phyloP scores from a whole-genome alignment of 2,113 vertebrate genomes.

The Cercopithecus mona region DNA sequence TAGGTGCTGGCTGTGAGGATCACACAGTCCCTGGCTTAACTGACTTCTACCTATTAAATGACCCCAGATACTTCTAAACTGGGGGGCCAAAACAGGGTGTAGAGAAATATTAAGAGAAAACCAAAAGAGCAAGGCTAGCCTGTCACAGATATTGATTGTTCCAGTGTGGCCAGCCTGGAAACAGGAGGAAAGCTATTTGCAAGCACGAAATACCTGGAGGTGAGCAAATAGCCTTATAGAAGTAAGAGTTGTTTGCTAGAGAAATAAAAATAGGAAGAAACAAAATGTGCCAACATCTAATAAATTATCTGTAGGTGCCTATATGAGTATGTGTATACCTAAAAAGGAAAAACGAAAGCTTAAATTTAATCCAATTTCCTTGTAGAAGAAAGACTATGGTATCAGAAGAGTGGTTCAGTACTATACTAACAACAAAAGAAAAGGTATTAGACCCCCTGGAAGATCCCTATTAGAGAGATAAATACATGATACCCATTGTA shows the following conservation, averaged over 20 bases:
- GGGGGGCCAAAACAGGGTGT: not conserved
- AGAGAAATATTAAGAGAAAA: not conserved
- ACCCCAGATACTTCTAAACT: not conserved
- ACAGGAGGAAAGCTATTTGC: not conserved
- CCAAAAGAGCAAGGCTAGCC: not conserved
- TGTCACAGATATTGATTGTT: not conserved
- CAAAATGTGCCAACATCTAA: not conserved
- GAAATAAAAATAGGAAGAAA: not conserved
- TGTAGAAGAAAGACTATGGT: constrained; percentile 2
- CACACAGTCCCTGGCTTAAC: not conserved
- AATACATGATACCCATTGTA: not conserved
- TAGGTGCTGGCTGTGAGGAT: not conserved
- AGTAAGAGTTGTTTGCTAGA: not conserved
- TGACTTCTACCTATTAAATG: not conserved
- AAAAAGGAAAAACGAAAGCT: constrained; percentile 27
- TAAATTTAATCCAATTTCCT: constrained; percentile 8
- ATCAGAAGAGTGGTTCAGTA: not conserved
- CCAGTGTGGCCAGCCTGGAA: not conserved
- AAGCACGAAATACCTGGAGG: not conserved
- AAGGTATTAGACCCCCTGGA: not conserved
- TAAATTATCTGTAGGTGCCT: constrained; percentile 22
- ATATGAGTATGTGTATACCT: constrained; percentile 19
- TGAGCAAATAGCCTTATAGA: not conserved
- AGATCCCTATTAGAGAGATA: not conserved
- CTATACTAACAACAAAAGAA: not conserved